These are phyloP conservation scores for Xenus cinereus DNA, from an alignment of 2,113 vertebrate genomes.

Conservation along the genomic window DNA sequence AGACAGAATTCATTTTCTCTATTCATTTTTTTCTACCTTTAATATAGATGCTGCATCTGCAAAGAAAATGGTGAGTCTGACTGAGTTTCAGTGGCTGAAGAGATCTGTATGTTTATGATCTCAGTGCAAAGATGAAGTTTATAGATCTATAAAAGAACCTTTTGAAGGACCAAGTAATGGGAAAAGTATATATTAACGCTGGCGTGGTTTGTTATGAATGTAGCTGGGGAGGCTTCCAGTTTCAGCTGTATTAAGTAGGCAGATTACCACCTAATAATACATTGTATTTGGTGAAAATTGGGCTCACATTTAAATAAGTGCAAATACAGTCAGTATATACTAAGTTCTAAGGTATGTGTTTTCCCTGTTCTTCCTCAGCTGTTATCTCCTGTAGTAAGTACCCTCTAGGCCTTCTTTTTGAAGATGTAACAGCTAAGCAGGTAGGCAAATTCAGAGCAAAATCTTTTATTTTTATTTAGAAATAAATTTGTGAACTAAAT, in stretches of 20 bases:
- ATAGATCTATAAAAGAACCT: neutral
- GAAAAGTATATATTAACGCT: neutral
- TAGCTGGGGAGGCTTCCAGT: neutral
- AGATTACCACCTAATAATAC: neutral
- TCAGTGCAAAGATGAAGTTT: neutral
- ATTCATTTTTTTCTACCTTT: neutral
- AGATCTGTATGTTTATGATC: neutral
- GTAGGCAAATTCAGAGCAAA: neutral
- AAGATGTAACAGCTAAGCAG: neutral
- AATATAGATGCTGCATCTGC: neutral
- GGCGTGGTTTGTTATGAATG: neutral
- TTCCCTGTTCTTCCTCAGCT: neutral
- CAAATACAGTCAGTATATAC: neutral
- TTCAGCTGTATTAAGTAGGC: neutral
- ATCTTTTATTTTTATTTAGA: neutral
- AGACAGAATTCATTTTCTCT: neutral
- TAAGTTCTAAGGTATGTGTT: neutral
- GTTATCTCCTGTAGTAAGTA: neutral
- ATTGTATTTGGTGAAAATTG: neutral
- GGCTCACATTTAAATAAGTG: neutral
- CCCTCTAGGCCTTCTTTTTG: neutral
- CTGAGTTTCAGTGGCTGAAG: neutral
- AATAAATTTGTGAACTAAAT: neutral
- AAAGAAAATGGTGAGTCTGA: neutral
- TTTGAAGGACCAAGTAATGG: neutral